Conservation (phyloP, 2,888 invertebrate genomes). For the Lobophora halterata region DNA sequence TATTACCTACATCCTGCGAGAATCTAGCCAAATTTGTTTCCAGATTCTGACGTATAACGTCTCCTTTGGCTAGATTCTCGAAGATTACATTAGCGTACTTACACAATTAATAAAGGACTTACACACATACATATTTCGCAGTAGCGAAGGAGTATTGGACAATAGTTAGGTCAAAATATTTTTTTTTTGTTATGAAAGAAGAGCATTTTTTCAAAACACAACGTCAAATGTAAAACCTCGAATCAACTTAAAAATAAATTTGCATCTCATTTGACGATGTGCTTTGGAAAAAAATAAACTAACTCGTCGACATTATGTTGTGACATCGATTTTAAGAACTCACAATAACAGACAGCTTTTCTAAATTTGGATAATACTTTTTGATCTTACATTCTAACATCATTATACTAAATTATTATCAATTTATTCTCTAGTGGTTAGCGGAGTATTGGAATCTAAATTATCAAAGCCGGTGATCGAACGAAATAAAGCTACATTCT, state of each 20-base stretch:
- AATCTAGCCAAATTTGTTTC: no score
- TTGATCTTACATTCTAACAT: slow-evolving; percentile 68
- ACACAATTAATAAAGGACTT: slow-evolving; percentile 34
- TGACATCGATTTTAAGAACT: slow-evolving; percentile 58
- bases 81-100: slow-evolving; percentile 40
- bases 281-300: slow-evolving; percentile 40
- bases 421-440: slow-evolving; percentile 64
- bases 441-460: slow-evolving; percentile 60
- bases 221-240: slow-evolving; percentile 39
- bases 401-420: slow-evolving; percentile 75
- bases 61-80: no score
- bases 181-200: slow-evolving; percentile 27
- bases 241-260: slow-evolving; percentile 36
- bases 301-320: slow-evolving; percentile 49
- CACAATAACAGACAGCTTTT: slow-evolving; percentile 71
- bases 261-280: slow-evolving; percentile 40
- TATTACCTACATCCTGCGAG: no score
- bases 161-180: slow-evolving; percentile 38
- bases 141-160: slow-evolving; percentile 38
- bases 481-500: slow-evolving; percentile 8
- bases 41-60: no score
- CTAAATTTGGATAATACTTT: slow-evolving; percentile 79
- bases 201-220: slow-evolving; percentile 40
- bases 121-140: slow-evolving; percentile 37
- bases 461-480: slow-evolving; percentile 53